Evolutionary conservation across 92 coral and sea anemone genomes (phyloP).

Genomic region (Epizoanthus scotinus): DNA sequence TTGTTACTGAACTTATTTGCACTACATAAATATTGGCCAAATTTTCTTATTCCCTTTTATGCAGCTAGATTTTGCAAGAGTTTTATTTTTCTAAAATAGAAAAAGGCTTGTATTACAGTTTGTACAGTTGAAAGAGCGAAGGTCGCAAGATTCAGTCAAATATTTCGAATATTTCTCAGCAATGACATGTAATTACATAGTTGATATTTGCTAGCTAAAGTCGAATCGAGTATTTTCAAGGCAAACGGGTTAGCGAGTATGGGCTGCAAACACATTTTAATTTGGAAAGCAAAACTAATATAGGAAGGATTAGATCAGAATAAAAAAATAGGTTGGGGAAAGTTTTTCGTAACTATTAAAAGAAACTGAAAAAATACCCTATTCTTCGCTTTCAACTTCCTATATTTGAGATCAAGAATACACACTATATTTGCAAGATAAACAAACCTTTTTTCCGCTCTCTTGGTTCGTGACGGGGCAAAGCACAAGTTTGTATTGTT

Average conservation of each 20-base stretch:
- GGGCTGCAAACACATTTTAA: background rate
- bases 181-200: no score
- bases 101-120: no score
- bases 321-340: background rate
- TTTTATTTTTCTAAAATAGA: no score
- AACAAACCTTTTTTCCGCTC: background rate
- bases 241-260: no score
- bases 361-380: conserved; percentile 16
- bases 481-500: conserved; percentile 11
- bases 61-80: background rate
- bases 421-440: background rate
- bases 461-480: background rate
- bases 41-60: background rate
- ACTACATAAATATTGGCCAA: background rate
- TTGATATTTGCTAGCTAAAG: no score
- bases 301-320: no score
- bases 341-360: background rate
- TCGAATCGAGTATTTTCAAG: no score
- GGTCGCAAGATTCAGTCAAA: no score
- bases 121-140: no score
- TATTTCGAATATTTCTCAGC: background rate
- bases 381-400: no score
- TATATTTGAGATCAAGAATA: background rate
- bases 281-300: background rate
- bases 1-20: background rate